These are phyloP conservation scores for Chitala chitala DNA, from an alignment of 2,113 vertebrate genomes.

Conservation along the genomic window DNA sequence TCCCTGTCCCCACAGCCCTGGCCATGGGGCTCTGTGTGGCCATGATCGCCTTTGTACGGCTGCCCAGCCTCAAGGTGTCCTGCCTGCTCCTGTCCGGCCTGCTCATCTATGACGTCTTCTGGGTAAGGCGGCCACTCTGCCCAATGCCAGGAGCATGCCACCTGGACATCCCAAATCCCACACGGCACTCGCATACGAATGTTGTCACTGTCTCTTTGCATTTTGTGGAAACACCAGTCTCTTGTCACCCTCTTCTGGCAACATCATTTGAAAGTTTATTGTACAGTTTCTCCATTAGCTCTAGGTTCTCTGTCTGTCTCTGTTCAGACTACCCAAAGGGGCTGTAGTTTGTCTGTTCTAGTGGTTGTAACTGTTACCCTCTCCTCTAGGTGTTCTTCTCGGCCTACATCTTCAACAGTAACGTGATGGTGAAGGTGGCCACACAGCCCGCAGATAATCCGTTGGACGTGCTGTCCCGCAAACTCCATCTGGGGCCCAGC, in stretches of 20 bases:
- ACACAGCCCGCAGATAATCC: slow-evolving; percentile 97
- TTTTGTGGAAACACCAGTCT: too few species aligned
- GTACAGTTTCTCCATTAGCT: background rate
- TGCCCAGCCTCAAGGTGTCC: slow-evolving; percentile 98
- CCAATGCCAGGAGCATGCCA: background rate
- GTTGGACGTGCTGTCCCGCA: slow-evolving; percentile 91
- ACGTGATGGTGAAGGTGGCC: slow-evolving; percentile 99
- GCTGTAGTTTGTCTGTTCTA: too few species aligned
- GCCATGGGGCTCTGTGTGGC: slow-evolving; percentile 98
- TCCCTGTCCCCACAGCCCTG: slow-evolving; percentile 68
- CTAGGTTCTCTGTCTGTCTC: background rate
- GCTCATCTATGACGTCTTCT: slow-evolving; percentile 98
- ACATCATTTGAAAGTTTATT: background rate
- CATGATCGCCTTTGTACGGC: slow-evolving; percentile 97
- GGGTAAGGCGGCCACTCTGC: slow-evolving; percentile 69
- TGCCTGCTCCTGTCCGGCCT: slow-evolving; percentile 96
- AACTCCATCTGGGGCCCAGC: slow-evolving; percentile 90
- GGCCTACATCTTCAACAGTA: slow-evolving; percentile 98
- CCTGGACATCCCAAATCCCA: too few species aligned
- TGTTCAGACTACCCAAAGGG: too few species aligned
- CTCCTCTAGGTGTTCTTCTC: slow-evolving; percentile 88
- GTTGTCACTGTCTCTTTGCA: too few species aligned
- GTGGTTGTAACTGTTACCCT: background rate
- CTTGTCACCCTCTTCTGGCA: too few species aligned
- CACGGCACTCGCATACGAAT: too few species aligned